Evolutionary conservation across 2,888 invertebrate genomes (phyloP).

Genomic region (Lepidocyrtinus sp.): DNA sequence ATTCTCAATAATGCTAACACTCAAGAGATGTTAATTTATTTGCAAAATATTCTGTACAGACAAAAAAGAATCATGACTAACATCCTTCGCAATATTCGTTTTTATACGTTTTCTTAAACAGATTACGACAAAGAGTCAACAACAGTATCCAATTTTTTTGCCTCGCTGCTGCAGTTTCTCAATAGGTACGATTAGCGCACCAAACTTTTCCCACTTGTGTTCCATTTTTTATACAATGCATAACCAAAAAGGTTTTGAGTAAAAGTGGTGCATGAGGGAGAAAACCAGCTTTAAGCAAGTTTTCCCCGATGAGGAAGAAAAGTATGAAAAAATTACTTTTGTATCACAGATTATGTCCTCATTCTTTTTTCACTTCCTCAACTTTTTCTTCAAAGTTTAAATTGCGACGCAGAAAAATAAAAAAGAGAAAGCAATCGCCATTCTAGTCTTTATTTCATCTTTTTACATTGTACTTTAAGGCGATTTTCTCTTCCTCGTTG

Average conservation of each 20-base stretch:
- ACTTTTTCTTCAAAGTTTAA: neutral
- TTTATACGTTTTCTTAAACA: neutral
- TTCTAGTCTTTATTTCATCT: neutral
- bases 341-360: neutral
- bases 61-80: neutral
- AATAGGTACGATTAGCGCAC: neutral
- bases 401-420: neutral
- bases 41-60: neutral
- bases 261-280: neutral
- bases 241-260: neutral
- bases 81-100: neutral
- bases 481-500: neutral
- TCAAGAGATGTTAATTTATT: too few relatives aligned
- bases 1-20: too few relatives aligned
- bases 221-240: neutral
- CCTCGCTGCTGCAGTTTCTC: neutral
- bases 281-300: neutral
- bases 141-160: neutral
- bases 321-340: neutral
- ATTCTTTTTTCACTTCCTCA: neutral
- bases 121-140: too few relatives aligned
- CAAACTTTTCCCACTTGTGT: neutral
- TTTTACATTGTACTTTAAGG: neutral
- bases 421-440: neutral
- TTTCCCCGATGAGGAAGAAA: neutral